Evolutionary conservation across 1,140 invertebrate genomes (phyloP).

Genomic region (Mya arenaria): DNA sequence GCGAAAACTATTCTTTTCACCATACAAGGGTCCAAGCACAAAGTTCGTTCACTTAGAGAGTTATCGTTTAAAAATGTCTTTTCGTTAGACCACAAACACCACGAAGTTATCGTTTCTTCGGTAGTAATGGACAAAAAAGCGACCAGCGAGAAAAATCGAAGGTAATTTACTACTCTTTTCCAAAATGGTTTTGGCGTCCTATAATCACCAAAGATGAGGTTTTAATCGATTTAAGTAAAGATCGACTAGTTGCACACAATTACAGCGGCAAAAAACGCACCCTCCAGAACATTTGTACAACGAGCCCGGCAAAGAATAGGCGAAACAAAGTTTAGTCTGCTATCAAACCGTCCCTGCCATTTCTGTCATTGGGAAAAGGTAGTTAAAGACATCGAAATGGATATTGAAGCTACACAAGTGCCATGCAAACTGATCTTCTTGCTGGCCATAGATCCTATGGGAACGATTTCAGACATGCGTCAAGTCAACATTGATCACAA

Average conservation of each 20-base stretch:
- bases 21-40: too few species aligned
- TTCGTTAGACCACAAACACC: too few species aligned
- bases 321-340: constrained; percentile 32
- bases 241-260: background rate
- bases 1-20: too few species aligned
- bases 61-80: too few species aligned
- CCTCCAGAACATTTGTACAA: background rate
- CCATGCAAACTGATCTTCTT: background rate
- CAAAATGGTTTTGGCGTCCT: constrained; percentile 5
- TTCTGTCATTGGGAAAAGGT: constrained; percentile 50
- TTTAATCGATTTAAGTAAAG: constrained; percentile 8
- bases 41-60: too few species aligned
- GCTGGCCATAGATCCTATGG: background rate
- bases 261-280: constrained; percentile 10
- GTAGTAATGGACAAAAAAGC: too few species aligned
- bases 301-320: constrained; percentile 30
- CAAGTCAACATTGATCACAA: background rate
- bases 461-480: constrained; percentile 22
- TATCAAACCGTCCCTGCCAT: constrained; percentile 40
- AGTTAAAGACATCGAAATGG: constrained; percentile 1
- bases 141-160: too few species aligned
- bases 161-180: constrained; percentile 15
- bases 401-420: background rate
- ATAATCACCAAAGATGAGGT: background rate
- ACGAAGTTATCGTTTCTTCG: too few species aligned